Base-by-base conservation (phyloP, 2,888 invertebrate species). In the Biston betularia region DNA sequence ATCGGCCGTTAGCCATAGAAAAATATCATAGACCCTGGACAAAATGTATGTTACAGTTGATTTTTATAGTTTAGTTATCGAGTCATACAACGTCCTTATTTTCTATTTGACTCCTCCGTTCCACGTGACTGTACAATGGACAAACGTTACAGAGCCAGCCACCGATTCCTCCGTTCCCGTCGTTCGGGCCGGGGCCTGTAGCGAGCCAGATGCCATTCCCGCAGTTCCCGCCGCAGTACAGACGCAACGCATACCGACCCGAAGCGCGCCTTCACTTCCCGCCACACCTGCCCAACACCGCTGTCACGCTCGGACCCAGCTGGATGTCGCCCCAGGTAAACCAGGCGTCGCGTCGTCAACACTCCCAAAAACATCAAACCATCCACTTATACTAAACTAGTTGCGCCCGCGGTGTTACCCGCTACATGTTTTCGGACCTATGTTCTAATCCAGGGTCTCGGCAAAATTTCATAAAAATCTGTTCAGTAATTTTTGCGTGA, bases 181-280 rank as follows among this genome's bases (percentile, higher is more conserved):
- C 79, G n/a, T 87, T 89, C 79, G 76, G 75, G 24, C 84, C 85
- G 0, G 81, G 81, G 77, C 84, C 79, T n/a, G 83, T 78, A 0
- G 81, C 84, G n/a, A 78, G 77, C 38, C 87, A 85, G 62, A 79
- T 87, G 24, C 90, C 88, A 0, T 83, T 80, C 80, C 89, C 89
- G 1, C 84, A 84, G 64, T 87, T 85, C 82, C 82, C 82, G 67
- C 86, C 85, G 0, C 85, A 82, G 69, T 85, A 82, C 76, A 80
- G 80, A 38, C 78, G 77, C 38, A 83, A 79, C 65, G 15, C 10
- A 14, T 55, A 44, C 44, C 33, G 58, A n/a, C 53, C 40, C 42
- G 64, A 56, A 44, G 14, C 49, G 46, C 55, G 66, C 42, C 73
- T 71, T 57, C 75, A 71, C 62, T 89, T 87, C 82, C 88, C 83